Evolutionary conservation across 2,888 invertebrate genomes (phyloP).

Genomic region (Rhamnusium bicolor): DNA sequence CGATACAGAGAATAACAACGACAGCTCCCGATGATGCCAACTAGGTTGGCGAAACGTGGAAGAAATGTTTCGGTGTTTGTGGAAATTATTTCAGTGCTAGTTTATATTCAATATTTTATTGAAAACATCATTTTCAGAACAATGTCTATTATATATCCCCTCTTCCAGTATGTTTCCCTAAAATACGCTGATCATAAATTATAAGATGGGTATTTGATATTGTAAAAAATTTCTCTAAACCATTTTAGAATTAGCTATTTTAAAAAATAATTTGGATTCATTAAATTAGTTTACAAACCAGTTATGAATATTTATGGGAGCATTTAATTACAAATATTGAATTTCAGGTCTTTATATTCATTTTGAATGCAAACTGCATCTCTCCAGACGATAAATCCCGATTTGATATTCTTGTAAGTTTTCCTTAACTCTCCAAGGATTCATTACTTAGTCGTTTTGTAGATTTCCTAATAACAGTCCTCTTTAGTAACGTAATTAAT

Average conservation of each 20-base stretch:
- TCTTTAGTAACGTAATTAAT: slow-evolving; percentile 1
- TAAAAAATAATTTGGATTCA: neutral
- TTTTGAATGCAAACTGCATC: slow-evolving; percentile 19
- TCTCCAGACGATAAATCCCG: slow-evolving; percentile 21
- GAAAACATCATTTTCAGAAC: no score
- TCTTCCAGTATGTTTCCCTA: no score
- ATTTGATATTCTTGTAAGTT: slow-evolving; percentile 25
- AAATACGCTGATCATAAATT: no score
- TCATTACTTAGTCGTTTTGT: slow-evolving; percentile 17
- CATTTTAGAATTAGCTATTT: neutral
- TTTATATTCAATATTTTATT: no score
- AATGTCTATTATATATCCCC: no score
- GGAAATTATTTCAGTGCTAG: no score
- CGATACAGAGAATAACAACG: no score
- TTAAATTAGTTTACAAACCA: neutral
- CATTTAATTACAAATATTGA: slow-evolving; percentile 21
- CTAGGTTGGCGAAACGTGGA: no score
- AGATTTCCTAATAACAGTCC: slow-evolving; percentile 15
- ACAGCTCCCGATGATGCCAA: no score
- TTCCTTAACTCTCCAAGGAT: neutral
- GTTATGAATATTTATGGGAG: slow-evolving; percentile 14
- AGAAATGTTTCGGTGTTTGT: no score
- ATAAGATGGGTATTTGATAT: no score
- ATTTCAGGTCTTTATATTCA: neutral
- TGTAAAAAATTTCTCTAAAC: no score